Base-by-base conservation (phyloP, 1,140 invertebrate species). In the Goniozus legneri region DNA sequence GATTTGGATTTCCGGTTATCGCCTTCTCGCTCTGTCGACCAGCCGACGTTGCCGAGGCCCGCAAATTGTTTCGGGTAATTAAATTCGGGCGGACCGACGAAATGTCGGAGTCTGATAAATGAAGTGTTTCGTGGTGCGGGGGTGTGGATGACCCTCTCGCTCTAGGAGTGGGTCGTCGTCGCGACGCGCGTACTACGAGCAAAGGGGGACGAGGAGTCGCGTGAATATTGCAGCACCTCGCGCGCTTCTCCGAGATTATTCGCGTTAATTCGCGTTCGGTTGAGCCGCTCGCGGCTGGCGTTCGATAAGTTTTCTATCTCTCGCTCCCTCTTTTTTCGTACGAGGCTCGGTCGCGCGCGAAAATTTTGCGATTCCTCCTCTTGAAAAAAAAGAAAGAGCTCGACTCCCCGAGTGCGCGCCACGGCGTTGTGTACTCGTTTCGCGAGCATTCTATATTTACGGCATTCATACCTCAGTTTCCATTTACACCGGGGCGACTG, bases 91-190 rank as follows among this genome's bases (percentile, higher is more conserved):
- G 47, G 54, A 50, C 58, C 60, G 51, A 63, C 51, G 59, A 59
- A 59, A 63, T 61, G 61, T 63, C 61, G 59, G 61, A 60, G 49
- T 32, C 58, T 59, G 59, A 63, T 63, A 63, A 63, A 63, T 60
- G 59, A 63, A 63, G 54, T 56, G 61, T 55, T 60, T 44, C 39
- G 47, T 22, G 59, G 57, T 47, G 14, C 3, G 35, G 32, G 20
- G 10, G 15, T 6, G 16, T 20, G 20, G 18, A 15, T 15, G 35
- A 33, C 21, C 38, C 32, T n/a, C n/a, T 41, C 37, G 46, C 19
- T 15, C 12, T 14, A 10, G 34, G 18, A 41, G n/a, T 24, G 22
- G 24, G 19, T 12, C 30, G 24, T 34, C 30, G 22, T 13, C 22
- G 16, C 12, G 16, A 18, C 18, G 27, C 31, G 19, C 21, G 31